Evolutionary conservation across 2,888 invertebrate species (phyloP).

Genomic region (Drosophila infuscata): DNA sequence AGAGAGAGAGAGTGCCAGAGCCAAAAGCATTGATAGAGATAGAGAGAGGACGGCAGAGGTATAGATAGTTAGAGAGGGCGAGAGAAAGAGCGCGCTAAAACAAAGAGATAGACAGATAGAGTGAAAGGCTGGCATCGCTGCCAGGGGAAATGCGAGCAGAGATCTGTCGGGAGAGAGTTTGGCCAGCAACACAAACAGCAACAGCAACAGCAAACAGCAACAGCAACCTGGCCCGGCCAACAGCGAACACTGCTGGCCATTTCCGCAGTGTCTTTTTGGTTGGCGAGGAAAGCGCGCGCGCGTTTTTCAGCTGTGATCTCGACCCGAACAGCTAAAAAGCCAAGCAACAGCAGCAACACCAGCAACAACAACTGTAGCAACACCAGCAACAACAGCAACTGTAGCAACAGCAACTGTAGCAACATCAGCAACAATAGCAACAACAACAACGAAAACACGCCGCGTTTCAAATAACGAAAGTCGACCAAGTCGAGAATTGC

Average conservation of each 20-base stretch:
- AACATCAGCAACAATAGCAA: not conserved
- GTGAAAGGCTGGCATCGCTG: constrained; percentile 11
- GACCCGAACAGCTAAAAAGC: constrained; percentile 37
- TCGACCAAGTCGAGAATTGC: constrained; percentile 19
- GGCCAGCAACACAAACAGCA: constrained; percentile 33
- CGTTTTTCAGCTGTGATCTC: constrained; percentile 65
- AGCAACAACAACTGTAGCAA: not conserved
- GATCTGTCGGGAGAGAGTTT: constrained; percentile 57
- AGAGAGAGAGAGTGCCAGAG: not conserved
- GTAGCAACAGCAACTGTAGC: too few relatives aligned
- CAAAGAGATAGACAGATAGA: constrained; percentile 17
- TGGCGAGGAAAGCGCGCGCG: constrained; percentile 81
- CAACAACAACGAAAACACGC: constrained; percentile 16
- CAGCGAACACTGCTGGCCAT: constrained; percentile 44
- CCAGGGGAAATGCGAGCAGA: constrained; percentile 54
- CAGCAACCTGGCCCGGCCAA: constrained; percentile 43
- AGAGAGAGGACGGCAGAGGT: constrained; percentile 6
- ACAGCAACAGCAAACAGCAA: constrained; percentile 27
- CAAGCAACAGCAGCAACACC: constrained; percentile 10
- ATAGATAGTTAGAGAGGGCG: constrained; percentile 13
- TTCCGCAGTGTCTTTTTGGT: constrained; percentile 82
- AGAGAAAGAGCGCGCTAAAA: constrained; percentile 9
- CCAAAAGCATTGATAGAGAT: constrained; percentile 15
- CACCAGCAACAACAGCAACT: constrained; percentile 1
- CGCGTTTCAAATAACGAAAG: constrained; percentile 20